These are phyloP conservation scores for Aphodius granarius DNA, from an alignment of 2,888 invertebrate species.

Conservation along the genomic window DNA sequence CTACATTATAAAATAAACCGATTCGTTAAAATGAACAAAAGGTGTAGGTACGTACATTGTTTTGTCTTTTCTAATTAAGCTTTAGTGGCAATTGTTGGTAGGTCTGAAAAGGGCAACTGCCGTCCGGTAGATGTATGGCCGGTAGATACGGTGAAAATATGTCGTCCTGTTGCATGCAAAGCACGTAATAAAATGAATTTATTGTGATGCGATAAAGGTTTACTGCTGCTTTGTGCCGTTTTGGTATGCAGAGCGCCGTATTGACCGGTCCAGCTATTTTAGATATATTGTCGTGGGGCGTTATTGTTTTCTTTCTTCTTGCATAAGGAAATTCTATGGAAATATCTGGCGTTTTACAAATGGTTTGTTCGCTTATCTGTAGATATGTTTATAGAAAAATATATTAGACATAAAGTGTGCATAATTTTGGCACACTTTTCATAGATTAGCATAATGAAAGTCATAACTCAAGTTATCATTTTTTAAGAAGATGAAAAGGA, in stretches of 20 bases:
- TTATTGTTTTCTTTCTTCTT: background rate
- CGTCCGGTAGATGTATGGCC: background rate
- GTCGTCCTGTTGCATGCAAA: constrained; percentile 13
- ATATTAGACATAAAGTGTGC: too few species aligned
- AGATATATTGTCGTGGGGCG: constrained; percentile 4
- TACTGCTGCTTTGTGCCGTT: constrained; percentile 5
- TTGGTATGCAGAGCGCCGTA: background rate
- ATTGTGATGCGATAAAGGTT: constrained; percentile 10
- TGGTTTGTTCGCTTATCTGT: too few species aligned
- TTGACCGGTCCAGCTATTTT: constrained; percentile 6
- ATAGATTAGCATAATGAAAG: too few species aligned
- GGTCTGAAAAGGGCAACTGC: background rate
- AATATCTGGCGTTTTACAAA: background rate
- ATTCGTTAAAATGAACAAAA: background rate
- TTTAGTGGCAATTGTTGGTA: background rate
- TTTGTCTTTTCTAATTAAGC: constrained; percentile 2
- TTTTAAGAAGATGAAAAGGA: too few species aligned
- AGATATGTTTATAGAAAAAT: too few species aligned
- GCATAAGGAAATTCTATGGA: background rate
- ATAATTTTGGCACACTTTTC: too few species aligned
- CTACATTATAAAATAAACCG: constrained; percentile 5
- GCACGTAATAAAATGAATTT: constrained; percentile 13
- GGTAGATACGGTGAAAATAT: background rate
- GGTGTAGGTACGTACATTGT: background rate
- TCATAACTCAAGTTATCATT: too few species aligned